phyloP scores from a whole-genome alignment of 2,113 vertebrate genomes.

The Cyanoderma ruficeps region DNA sequence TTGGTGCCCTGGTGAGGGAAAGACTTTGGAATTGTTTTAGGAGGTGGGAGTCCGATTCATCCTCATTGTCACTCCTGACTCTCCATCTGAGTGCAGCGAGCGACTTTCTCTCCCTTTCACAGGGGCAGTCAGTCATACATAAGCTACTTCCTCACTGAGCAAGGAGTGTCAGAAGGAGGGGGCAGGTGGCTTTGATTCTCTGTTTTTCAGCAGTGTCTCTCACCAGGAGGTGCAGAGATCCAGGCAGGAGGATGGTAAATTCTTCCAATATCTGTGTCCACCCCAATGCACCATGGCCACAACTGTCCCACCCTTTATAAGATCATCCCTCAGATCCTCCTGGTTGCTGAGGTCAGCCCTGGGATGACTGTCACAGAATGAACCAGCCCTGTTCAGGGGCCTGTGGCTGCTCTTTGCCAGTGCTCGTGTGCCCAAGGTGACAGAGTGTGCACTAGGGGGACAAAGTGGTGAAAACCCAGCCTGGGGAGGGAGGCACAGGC shows the following conservation, averaged over 20 bases:
- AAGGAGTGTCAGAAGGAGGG: background rate
- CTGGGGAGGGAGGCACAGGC: background rate
- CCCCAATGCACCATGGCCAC: background rate
- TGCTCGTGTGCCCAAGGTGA: accelerated
- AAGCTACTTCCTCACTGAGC: background rate
- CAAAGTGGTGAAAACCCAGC: background rate
- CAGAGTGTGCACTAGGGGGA: background rate
- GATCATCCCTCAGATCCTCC: background rate
- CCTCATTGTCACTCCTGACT: constrained; percentile 65
- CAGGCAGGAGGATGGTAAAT: background rate
- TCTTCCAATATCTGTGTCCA: background rate
- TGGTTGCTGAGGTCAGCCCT: background rate
- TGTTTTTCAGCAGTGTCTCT: background rate
- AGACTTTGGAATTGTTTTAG: constrained; percentile 43
- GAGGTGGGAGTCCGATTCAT: constrained; percentile 53
- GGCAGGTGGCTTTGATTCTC: background rate
- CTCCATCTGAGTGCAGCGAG: background rate
- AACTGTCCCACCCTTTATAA: background rate
- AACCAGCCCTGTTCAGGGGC: background rate
- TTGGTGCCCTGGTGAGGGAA: constrained; percentile 40
- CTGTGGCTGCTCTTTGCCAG: background rate
- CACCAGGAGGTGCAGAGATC: background rate
- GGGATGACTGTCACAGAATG: background rate
- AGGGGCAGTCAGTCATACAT: background rate
- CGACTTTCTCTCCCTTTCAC: constrained; percentile 14